Conservation (phyloP, 53 echinoderm and acorn worm species). For the Mesocentrotus franciscanus region DNA sequence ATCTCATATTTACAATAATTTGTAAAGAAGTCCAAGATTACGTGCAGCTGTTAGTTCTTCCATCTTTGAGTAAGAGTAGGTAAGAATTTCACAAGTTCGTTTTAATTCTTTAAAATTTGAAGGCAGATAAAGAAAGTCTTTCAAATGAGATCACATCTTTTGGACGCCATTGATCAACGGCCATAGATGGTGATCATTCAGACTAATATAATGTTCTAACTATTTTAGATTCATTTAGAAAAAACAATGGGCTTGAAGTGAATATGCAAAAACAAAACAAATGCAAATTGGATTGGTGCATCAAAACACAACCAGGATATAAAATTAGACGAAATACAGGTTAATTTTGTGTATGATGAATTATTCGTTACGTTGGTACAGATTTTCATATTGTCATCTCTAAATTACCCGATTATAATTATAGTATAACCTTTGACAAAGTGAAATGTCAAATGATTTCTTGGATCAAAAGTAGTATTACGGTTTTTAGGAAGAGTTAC, state of each 20-base stretch:
- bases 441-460: not conserved
- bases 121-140: too few relatives aligned
- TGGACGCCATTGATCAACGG: too few relatives aligned
- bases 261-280: not conserved
- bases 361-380: too few relatives aligned
- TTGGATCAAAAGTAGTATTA: not conserved
- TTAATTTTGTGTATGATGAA: not conserved
- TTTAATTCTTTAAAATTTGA: not conserved
- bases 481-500: not conserved
- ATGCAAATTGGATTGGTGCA: not conserved
- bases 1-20: not conserved
- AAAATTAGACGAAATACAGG: not conserved
- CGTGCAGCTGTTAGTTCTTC: not conserved
- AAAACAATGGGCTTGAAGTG: not conserved
- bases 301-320: not conserved
- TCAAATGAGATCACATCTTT: too few relatives aligned
- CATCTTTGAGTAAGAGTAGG: not conserved
- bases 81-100: not conserved
- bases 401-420: not conserved
- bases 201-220: too few relatives aligned
- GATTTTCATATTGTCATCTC: not conserved
- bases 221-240: slow-evolving; percentile 3
- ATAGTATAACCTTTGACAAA: not conserved
- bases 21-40: not conserved
- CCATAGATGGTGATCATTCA: too few relatives aligned